Base-by-base conservation (phyloP, 2,113 vertebrate genomes). In the Myrmecobius fasciatus region DNA sequence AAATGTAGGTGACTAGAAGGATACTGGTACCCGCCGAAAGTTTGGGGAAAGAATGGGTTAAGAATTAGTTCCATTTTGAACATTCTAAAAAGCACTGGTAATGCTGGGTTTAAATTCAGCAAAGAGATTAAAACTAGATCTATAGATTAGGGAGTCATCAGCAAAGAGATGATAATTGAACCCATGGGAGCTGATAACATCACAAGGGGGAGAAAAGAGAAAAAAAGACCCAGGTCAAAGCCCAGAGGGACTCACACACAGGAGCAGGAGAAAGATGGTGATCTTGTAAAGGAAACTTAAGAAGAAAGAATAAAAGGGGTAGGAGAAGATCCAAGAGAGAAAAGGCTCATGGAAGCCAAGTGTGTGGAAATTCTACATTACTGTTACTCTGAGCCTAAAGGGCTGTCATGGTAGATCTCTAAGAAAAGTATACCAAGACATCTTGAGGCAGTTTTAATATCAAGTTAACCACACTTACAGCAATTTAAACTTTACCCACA, bases 381-480 rank as follows among this genome's bases (percentile, higher is more conserved):
- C 14, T 8, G 6, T n/a, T 83, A 20, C n/a, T 83, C 17, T 8
- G 22, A 75, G 31, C 60, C 36, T n/a, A 17, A n/a, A n/a, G 9
- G 28, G 28, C 31, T 36, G 31, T 12, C 31, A 14, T 5, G 1
- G 31, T 31, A 67, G 10, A 36, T 14, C 3, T 75, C 60, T 20
- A n/a, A 75, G 67, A 20, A n/a, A 60, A 36, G 56, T 11, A 36
- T 14, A 36, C 28, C 26, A 56, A 28, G 36, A 17, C 31, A 12
- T 36, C 28, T 36, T 36, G 60, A 75, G 60, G 14, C 60, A 43
- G 36, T 8, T 43, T n/a, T 22, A 83, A 28, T 2, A 56, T 2
- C 54, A 56, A 22, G n/a, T 96, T 60, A 93, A n/a, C 54, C 92
- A 94, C 93, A 93, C 22, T 43, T n/a, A 83, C 5, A 54, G 12